Evolutionary conservation across 2,113 vertebrate genomes (phyloP).

Genomic region (Geococcyx californianus): DNA sequence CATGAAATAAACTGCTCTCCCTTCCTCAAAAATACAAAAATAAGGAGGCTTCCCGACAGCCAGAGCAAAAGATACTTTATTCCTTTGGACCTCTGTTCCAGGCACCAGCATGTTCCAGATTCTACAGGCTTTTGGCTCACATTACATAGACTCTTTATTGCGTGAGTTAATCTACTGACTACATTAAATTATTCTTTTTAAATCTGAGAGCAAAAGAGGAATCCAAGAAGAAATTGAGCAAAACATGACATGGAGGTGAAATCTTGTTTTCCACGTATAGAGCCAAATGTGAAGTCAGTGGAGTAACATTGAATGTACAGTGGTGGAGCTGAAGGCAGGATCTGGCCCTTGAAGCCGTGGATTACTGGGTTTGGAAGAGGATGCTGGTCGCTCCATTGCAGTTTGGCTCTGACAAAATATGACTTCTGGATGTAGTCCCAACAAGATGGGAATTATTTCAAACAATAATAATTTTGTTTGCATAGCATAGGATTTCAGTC

Average conservation of each 20-base stretch:
- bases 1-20: background rate
- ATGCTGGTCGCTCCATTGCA: background rate
- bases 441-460: slow-evolving; percentile 26
- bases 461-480: slow-evolving; percentile 26
- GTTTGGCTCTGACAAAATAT: slow-evolving; percentile 30
- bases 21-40: background rate
- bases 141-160: background rate
- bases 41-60: background rate
- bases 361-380: slow-evolving; percentile 39
- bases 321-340: slow-evolving; percentile 6
- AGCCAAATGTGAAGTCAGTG: slow-evolving; percentile 64
- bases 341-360: background rate
- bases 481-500: slow-evolving; percentile 27
- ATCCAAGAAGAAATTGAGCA: slow-evolving; percentile 34
- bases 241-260: slow-evolving; percentile 27
- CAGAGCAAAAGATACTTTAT: background rate
- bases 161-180: slow-evolving; percentile 5
- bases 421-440: slow-evolving; percentile 24
- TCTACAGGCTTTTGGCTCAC: background rate
- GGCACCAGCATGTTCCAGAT: slow-evolving; percentile 6
- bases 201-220: slow-evolving; percentile 26
- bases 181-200: slow-evolving; percentile 11
- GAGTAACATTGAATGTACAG: background rate
- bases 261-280: slow-evolving; percentile 51
- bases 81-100: background rate